Evolutionary conservation across 2,888 invertebrate genomes (phyloP), one percentile per base, ranked within the genome.

Genomic region (Gnatocerus cornutus): DNA sequence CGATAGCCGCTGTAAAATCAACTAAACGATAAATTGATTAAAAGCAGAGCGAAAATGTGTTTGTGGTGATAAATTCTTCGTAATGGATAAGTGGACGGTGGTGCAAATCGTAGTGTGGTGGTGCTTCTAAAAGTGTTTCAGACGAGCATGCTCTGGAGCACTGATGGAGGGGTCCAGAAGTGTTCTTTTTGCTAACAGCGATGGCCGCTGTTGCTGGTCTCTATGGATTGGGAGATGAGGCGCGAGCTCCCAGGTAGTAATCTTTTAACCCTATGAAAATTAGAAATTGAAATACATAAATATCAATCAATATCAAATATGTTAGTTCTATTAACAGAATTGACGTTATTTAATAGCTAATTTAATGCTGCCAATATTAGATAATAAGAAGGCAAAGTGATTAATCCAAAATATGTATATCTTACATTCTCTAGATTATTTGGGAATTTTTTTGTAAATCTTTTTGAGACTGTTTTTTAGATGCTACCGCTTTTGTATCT

Each of bases 191-290:
- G 69, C 63, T 78, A 76, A 76, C 76, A 80, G 75, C 75, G 76
- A 93, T 92, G 92, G 93, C 92, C 81, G 92, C 92, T 76, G 92
- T 93, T 83, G 92, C 93, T 79, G 93, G 93, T 82, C 89, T 93
- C 69, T 93, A 93, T 84, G 92, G 93, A 79, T 89, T 93, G 82
- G 92, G 92, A 81, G 93, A 93, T 85, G 93, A 93, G 83, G 87
- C 88, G 81, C 89, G 92, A 61, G 77, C 75, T 73, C 83, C 82
- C 77, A 84, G 84, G 83, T 83, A 80, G 43, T 46, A 39, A 37
- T 37, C 6, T 21, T 21, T 21, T 21, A 4, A 21, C 21, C 4
- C 4, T 3, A 21, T 21, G 21, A 4, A 21, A 21, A 21, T 21
- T 21, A 21, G n/a, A n/a, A n/a, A n/a, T n/a, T n/a, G n/a, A n/a